Evolutionary conservation across 1,140 invertebrate species (phyloP), one percentile per base, ranked within the genome.

Genomic region (Brachionus rotundiformis): DNA sequence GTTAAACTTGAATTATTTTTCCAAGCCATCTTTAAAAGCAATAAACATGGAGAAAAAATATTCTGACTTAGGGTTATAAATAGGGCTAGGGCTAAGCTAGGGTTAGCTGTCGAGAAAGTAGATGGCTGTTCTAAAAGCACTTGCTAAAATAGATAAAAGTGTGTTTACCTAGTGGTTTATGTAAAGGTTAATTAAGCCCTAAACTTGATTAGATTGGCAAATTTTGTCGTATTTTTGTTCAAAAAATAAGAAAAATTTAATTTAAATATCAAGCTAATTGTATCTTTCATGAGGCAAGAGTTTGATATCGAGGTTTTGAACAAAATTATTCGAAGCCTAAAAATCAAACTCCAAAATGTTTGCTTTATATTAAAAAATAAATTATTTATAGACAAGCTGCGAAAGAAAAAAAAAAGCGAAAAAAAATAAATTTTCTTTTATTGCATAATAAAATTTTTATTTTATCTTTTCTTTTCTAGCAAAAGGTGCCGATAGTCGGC

Each of bases 121-220:
- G 16, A 49, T 49, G 47, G 10, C 47, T 19, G 23, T 54, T 54
- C 0, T 8, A 19, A 54, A 54, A 41, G n/a, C 3, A 13, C 10
- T 54, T 54, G 19, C 19, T 54, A 19, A 54, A 54, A 54, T 54
- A 54, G 19, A 19, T 19, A 54, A 54, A 54, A 49, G 23, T 16
- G 7, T 54, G 47, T 54, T 54, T 54, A 54, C 16, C 19, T 54
- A 54, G 23, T 54, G 1, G 2, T 8, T 54, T 54, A 16, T 19
- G n/a, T 19, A 54, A 54, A 54, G 47, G 47, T 54, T 54, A 54
- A 54, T 54, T 54, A n/a, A 54, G 16, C 47, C 23, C 16, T n/a
- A 54, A 54, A 54, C 23, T 23, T 54, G 47, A 54, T 54, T 54
- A 54, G 47, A 8, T 54, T 54, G 47, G 47, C 47, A 54, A 54